Evolutionary conservation across 2,888 invertebrate species (phyloP).

Genomic region (Apodemia duryi): DNA sequence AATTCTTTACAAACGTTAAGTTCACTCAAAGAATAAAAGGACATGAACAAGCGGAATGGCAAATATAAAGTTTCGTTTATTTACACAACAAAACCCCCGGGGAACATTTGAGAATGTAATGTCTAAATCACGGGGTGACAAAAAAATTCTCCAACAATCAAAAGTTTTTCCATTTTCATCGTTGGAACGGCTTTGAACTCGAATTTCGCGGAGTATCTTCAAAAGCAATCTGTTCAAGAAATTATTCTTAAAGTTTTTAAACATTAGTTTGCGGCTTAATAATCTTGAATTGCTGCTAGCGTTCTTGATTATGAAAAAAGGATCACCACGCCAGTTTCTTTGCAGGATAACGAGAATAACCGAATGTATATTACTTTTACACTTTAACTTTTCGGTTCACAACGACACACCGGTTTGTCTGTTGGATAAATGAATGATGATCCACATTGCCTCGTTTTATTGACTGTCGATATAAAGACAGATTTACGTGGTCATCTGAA

Average conservation of each 20-base stretch:
- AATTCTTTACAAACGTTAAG: conserved; percentile 5
- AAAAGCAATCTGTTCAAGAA: conserved; percentile 41
- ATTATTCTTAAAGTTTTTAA: conserved; percentile 19
- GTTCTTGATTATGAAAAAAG: no score
- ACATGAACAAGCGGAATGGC: conserved; percentile 10
- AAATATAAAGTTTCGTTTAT: conserved; percentile 17
- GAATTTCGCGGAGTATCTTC: conserved; percentile 38
- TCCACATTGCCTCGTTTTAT: no score
- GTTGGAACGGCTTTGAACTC: conserved; percentile 46
- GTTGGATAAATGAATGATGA: no score
- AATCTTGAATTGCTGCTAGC: not conserved
- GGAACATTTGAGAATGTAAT: conserved; percentile 21
- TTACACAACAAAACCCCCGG: conserved; percentile 22
- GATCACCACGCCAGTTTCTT: no score
- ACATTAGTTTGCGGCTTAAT: conserved; percentile 5
- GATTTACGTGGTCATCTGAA: no score
- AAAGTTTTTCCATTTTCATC: conserved; percentile 72
- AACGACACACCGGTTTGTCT: no score
- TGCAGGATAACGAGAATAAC: no score
- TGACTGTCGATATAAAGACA: no score
- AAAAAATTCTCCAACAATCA: conserved; percentile 60
- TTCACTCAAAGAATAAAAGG: conserved; percentile 12
- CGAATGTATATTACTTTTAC: no score
- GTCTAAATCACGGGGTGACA: conserved; percentile 60
- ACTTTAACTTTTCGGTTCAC: no score